phyloP scores from a whole-genome alignment of 2,797 vertebrate genomes.

The Poecilia picta region DNA sequence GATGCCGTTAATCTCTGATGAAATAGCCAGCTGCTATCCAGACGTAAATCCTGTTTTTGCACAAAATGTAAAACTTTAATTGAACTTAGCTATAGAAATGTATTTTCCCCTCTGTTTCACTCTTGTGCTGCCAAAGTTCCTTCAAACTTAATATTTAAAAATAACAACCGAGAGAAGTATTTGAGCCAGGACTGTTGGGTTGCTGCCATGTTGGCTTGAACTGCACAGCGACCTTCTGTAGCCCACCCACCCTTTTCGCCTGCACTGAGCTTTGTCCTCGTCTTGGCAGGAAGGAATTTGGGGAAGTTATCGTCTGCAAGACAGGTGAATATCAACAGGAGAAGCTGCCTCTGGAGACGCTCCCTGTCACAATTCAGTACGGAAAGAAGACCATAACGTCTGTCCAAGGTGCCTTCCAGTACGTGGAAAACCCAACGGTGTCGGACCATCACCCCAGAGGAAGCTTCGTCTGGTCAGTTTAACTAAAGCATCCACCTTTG shows the following conservation, averaged over 20 bases:
- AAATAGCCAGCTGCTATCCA: slow-evolving; percentile 54
- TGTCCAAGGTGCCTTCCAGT: slow-evolving; percentile 69
- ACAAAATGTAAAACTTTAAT: slow-evolving; percentile 49
- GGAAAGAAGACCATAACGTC: slow-evolving; percentile 67
- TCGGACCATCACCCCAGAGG: slow-evolving; percentile 65
- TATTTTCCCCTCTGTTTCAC: slow-evolving; percentile 20
- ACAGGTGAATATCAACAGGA: slow-evolving; percentile 70
- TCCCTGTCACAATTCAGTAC: slow-evolving; percentile 70
- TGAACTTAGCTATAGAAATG: slow-evolving; percentile 52
- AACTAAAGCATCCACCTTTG: background rate
- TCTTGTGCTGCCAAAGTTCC: slow-evolving; percentile 42
- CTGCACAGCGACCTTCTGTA: slow-evolving; percentile 43
- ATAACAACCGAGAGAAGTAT: slow-evolving; percentile 62
- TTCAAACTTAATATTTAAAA: slow-evolving; percentile 63
- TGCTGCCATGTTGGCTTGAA: slow-evolving; percentile 59
- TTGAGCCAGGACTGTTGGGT: slow-evolving; percentile 56
- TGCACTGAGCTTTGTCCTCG: slow-evolving; percentile 49
- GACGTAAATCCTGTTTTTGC: background rate
- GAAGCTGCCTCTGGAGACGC: slow-evolving; percentile 70
- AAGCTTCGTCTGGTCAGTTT: slow-evolving; percentile 82
- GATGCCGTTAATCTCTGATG: slow-evolving; percentile 22
- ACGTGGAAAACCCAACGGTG: slow-evolving; percentile 78
- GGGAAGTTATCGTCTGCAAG: slow-evolving; percentile 75
- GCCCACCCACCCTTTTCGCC: slow-evolving; percentile 25
- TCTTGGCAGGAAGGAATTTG: slow-evolving; percentile 77